Evolutionary conservation across 2,888 invertebrate genomes (phyloP).

Genomic region (Clitarchus hookeri): DNA sequence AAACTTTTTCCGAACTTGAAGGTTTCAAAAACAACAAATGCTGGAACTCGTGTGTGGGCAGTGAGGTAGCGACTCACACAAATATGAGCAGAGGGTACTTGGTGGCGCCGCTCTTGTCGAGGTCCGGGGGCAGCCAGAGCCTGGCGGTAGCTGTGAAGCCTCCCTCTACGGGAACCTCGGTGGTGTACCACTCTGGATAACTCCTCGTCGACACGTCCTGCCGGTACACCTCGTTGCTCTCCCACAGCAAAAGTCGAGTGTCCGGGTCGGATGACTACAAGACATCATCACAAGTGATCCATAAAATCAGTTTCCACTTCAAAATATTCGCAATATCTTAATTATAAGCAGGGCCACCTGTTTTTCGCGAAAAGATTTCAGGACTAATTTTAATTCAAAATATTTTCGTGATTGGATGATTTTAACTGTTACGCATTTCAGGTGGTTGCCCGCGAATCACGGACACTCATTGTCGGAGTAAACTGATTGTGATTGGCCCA

Average conservation of each 20-base stretch:
- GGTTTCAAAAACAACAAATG: not conserved
- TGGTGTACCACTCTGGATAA: slow-evolving; percentile 59
- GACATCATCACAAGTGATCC: no score
- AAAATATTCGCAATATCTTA: no score
- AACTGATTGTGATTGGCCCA: no score
- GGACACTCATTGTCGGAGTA: no score
- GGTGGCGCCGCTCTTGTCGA: slow-evolving; percentile 66
- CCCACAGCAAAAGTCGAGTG: slow-evolving; percentile 57
- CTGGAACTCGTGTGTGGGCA: no score
- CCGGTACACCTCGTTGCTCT: slow-evolving; percentile 61
- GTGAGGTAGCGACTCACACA: slow-evolving; percentile 66
- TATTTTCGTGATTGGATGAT: no score
- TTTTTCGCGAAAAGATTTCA: no score
- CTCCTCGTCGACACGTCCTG: slow-evolving; percentile 58
- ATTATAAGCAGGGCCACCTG: no score
- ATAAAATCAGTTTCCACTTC: no score
- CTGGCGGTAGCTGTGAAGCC: slow-evolving; percentile 73
- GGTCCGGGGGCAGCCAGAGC: slow-evolving; percentile 72
- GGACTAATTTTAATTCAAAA: no score
- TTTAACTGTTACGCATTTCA: no score
- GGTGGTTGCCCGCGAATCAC: no score
- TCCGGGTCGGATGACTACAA: not conserved
- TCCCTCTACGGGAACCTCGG: slow-evolving; percentile 62
- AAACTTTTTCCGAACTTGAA: not conserved
- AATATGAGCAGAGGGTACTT: slow-evolving; percentile 83